Evolutionary conservation across 2,113 vertebrate genomes (phyloP).

Genomic region (Percina caprodes): DNA sequence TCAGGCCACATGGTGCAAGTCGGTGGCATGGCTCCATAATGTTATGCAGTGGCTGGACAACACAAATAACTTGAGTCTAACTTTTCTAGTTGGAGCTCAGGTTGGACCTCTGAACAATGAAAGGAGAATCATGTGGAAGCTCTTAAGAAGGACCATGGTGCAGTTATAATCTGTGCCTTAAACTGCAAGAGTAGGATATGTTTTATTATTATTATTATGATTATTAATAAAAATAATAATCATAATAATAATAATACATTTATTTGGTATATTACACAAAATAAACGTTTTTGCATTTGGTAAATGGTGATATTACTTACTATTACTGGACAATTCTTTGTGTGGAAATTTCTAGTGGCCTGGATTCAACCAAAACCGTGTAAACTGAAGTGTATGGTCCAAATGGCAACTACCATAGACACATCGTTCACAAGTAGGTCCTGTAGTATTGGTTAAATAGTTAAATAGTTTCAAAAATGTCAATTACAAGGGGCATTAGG

Average conservation of each 20-base stretch:
- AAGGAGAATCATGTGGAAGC: not conserved
- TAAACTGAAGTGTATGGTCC: too few relatives aligned
- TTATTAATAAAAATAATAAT: too few relatives aligned
- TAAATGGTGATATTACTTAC: too few relatives aligned
- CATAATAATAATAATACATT: too few relatives aligned
- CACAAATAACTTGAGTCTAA: not conserved
- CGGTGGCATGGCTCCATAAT: not conserved
- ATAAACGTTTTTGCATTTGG: not conserved
- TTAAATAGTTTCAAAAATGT: not conserved
- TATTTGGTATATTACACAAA: not conserved
- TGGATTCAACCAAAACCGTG: not conserved
- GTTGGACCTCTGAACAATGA: not conserved
- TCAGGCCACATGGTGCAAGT: conserved; percentile 4
- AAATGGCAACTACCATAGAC: too few relatives aligned
- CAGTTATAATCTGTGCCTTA: not conserved
- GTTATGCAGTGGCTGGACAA: not conserved
- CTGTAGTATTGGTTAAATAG: not conserved
- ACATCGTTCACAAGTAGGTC: too few relatives aligned
- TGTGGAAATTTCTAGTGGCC: not conserved
- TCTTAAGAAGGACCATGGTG: not conserved
- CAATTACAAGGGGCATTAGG: not conserved
- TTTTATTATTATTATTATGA: too few relatives aligned
- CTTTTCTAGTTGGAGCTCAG: not conserved
- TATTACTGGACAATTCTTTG: not conserved
- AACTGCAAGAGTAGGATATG: too few relatives aligned